Evolutionary conservation across 2,113 vertebrate species (phyloP).

Genomic region (Sturnira hondurensis): DNA sequence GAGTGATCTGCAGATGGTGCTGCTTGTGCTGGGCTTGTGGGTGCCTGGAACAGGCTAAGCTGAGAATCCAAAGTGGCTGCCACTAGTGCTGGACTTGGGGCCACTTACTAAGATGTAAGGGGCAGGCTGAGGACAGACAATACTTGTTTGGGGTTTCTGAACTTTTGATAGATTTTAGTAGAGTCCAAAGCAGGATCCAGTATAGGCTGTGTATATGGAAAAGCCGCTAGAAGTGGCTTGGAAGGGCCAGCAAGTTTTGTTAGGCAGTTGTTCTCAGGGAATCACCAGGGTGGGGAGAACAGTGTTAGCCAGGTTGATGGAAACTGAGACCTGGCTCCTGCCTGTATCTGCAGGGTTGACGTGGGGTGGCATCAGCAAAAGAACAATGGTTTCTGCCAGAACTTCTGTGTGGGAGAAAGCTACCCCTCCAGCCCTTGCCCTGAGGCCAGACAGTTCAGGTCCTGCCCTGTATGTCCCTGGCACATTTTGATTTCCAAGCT

Average conservation of each 20-base stretch:
- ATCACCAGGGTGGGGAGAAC: neutral
- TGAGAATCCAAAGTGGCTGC: neutral
- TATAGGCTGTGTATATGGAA: neutral
- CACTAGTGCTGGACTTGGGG: neutral
- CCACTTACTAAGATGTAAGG: neutral
- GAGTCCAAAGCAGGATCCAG: neutral
- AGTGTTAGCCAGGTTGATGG: neutral
- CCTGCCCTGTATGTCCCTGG: neutral
- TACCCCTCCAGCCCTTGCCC: neutral
- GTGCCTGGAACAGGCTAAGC: neutral
- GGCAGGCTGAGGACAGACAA: neutral
- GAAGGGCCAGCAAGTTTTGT: neutral
- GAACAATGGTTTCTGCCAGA: neutral
- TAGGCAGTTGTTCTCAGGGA: neutral
- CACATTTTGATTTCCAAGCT: neutral
- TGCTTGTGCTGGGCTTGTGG: neutral
- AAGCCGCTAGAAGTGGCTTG: neutral
- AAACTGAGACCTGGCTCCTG: neutral
- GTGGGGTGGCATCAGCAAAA: neutral
- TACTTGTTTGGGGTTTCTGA: neutral
- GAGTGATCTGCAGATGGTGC: neutral
- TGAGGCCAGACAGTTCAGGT: neutral
- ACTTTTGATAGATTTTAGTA: neutral
- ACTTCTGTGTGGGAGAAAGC: neutral
- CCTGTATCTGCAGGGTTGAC: neutral